Percentiles rank a stretch among this genome's conserved stretches.
These are phyloP conservation scores for Spodoptera littoralis DNA, from an alignment of 2,888 invertebrate species.

Conservation along the genomic window DNA sequence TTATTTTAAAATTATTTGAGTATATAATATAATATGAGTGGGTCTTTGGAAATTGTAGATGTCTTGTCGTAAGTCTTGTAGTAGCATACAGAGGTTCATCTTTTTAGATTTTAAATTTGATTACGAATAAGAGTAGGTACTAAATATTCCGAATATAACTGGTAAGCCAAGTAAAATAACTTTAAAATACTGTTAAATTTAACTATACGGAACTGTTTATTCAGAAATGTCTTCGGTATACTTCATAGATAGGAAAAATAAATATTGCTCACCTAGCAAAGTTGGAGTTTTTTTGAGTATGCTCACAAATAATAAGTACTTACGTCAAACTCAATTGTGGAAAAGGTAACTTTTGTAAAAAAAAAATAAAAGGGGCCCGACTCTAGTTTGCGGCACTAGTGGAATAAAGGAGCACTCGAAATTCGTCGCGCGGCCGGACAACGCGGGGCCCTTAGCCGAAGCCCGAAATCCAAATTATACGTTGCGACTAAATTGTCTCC, in stretches of 20 bases:
- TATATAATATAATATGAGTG: too few species aligned
- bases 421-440: slow-evolving; percentile 74
- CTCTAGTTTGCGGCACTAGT: slow-evolving; percentile 43
- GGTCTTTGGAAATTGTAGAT: too few species aligned
- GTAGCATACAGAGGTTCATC: too few species aligned
- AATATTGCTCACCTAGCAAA: not conserved
- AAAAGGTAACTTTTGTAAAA: slow-evolving; percentile 24
- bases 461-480: slow-evolving; percentile 79
- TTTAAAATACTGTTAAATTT: not conserved
- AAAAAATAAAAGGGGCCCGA: slow-evolving; percentile 26
- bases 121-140: too few species aligned
- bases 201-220: not conserved
- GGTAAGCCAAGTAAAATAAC: too few species aligned
- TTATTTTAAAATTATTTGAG: too few species aligned
- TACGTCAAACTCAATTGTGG: slow-evolving; percentile 5
- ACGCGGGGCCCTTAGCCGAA: slow-evolving; percentile 66
- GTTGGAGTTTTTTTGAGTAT: not conserved
- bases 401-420: slow-evolving; percentile 63
- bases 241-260: not conserved
- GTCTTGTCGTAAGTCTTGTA: too few species aligned
- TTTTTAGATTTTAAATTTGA: too few species aligned
- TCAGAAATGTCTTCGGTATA: too few species aligned
- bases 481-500: slow-evolving; percentile 80
- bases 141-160: too few species aligned
- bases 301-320: slow-evolving; percentile 6